These are phyloP conservation scores for Litoditis marina DNA, from an alignment of 2,888 invertebrate species.

Conservation along the genomic window DNA sequence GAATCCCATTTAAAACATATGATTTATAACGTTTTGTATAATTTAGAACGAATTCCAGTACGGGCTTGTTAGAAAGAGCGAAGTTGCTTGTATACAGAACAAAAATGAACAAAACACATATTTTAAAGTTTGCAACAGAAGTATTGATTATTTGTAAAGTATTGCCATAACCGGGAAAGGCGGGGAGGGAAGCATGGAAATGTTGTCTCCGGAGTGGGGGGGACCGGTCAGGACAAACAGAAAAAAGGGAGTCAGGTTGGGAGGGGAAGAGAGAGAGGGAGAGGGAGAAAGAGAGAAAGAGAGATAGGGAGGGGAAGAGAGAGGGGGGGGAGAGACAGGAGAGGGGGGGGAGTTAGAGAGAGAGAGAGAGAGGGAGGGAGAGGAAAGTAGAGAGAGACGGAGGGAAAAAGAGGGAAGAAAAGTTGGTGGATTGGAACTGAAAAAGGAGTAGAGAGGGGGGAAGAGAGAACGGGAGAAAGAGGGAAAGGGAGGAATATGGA, in stretches of 20 bases:
- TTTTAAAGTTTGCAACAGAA: too few relatives aligned
- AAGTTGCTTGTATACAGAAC: too few relatives aligned
- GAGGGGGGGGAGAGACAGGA: neutral
- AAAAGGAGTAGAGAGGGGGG: conserved; percentile 22
- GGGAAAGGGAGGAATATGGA: conserved; percentile 7
- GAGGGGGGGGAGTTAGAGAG: conserved; percentile 7
- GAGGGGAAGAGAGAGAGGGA: conserved; percentile 19
- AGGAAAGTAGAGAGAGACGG: neutral
- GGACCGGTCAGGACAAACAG: conserved; percentile 21
- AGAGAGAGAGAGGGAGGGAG: conserved; percentile 1
- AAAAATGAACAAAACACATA: too few relatives aligned
- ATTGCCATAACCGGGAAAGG: conserved; percentile 10
- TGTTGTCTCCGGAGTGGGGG: conserved; percentile 11
- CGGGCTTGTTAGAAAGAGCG: too few relatives aligned
- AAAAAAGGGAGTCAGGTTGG: conserved; percentile 14
- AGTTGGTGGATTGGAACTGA: conserved; percentile 8
- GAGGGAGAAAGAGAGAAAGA: conserved; percentile 12
- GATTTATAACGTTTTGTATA: too few relatives aligned
- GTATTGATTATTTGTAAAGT: neutral
- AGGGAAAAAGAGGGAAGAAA: conserved; percentile 21
- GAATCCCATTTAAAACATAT: too few relatives aligned
- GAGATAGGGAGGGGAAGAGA: conserved; percentile 7
- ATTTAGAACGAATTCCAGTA: too few relatives aligned
- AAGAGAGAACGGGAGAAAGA: conserved; percentile 14
- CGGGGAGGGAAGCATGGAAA: conserved; percentile 17